A percentile compares a stretch with the other conserved stretches of the same genome.
Conservation (phyloP, 2,797 vertebrate species). For the Avahi laniger region DNA sequence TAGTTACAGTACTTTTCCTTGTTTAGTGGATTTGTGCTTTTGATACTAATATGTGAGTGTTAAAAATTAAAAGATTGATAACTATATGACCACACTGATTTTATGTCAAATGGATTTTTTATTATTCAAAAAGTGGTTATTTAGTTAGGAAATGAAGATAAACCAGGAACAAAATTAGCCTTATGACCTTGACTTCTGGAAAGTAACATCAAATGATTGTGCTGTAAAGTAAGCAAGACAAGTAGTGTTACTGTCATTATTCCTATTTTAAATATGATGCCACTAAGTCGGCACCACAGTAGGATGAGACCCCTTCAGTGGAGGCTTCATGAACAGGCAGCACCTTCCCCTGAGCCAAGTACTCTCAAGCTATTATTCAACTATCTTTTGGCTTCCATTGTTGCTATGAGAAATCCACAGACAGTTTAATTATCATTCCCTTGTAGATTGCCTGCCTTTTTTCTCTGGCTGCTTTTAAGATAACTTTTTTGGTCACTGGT, state of each 20-base stretch:
- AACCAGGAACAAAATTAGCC: not conserved
- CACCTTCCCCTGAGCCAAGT: no score
- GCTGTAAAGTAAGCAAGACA: not conserved
- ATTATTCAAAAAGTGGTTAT: not conserved
- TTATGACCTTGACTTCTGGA: not conserved
- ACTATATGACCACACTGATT: not conserved
- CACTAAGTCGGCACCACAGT: not conserved
- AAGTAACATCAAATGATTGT: not conserved
- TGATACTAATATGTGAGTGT: not conserved
- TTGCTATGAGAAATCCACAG: not conserved
- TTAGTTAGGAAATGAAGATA: not conserved
- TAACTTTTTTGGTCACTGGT: not conserved
- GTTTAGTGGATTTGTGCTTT: not conserved
- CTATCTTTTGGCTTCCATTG: not conserved
- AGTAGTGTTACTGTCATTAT: not conserved
- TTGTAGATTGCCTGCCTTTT: not conserved
- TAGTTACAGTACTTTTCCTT: not conserved
- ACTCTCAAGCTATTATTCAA: not conserved
- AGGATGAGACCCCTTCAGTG: not conserved
- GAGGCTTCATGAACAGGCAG: not conserved
- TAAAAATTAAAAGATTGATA: not conserved
- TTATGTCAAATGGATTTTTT: not conserved
- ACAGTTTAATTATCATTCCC: not conserved
- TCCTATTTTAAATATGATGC: not conserved
- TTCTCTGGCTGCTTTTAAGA: not conserved